Conservation (phyloP, 2,113 vertebrate genomes). For the Boulengeromyrus knoepffleri region DNA sequence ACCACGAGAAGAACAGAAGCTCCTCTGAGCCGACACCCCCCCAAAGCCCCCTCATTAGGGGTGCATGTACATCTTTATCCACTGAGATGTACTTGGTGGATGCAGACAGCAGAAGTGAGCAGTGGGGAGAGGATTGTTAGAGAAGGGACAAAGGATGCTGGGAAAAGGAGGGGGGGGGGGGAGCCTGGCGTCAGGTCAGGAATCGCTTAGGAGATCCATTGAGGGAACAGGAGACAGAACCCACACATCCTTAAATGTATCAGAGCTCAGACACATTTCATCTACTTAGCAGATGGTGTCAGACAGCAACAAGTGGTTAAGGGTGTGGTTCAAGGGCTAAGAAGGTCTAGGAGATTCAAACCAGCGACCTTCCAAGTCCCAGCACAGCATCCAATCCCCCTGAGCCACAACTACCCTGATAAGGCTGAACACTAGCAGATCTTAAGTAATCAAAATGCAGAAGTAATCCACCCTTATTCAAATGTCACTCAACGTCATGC, state of each 20-base stretch:
- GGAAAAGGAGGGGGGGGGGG: neutral
- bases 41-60: constrained; percentile 16
- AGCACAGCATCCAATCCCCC: neutral
- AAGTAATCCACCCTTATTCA: neutral
- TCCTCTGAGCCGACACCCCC: constrained; percentile 16
- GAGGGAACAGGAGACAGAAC: neutral
- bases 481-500: neutral
- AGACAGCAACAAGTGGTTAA: neutral
- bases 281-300: neutral
- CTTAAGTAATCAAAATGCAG: neutral
- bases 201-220: neutral
- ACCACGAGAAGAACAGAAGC: constrained; percentile 1
- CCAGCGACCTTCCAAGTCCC: neutral
- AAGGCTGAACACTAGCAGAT: neutral
- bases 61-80: constrained; percentile 16
- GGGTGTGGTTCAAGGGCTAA: neutral
- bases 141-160: neutral
- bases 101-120: neutral
- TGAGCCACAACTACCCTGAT: neutral
- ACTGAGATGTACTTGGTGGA: neutral
- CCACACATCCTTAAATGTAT: neutral
- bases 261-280: neutral
- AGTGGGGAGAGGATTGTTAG: constrained; percentile 1
- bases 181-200: neutral
- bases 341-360: neutral